Evolutionary conservation across 2,797 vertebrate genomes (phyloP).

Genomic region (Semaprochilodus insignis): DNA sequence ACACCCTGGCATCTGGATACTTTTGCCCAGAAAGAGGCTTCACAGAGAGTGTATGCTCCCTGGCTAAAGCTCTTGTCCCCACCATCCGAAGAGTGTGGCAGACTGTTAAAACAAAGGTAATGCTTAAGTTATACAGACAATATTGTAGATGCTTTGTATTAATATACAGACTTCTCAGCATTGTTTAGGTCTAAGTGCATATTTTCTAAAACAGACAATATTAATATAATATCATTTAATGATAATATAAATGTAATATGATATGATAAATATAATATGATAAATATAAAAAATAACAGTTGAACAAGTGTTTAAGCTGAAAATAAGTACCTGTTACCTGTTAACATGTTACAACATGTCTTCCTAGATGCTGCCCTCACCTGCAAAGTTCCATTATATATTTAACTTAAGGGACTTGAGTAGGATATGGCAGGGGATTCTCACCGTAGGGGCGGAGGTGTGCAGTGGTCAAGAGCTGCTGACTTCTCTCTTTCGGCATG

Average conservation of each 20-base stretch:
- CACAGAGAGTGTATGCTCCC: slow-evolving; percentile 67
- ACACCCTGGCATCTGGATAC: slow-evolving; percentile 82
- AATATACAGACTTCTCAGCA: background rate
- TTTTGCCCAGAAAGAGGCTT: slow-evolving; percentile 84
- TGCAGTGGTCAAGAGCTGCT: slow-evolving; percentile 76
- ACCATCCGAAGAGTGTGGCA: slow-evolving; percentile 84
- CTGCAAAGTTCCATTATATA: slow-evolving; percentile 88
- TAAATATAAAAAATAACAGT: background rate
- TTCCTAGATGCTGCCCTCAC: slow-evolving; percentile 85
- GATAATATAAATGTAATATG: too few species aligned
- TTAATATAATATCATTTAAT: too few species aligned
- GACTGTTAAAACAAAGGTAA: slow-evolving; percentile 84
- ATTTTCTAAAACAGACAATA: background rate
- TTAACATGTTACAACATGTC: background rate
- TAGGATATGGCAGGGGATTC: slow-evolving; percentile 87
- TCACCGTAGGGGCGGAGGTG: slow-evolving; percentile 77
- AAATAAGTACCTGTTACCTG: background rate
- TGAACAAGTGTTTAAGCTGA: background rate
- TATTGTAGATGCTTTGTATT: background rate
- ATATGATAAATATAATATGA: background rate
- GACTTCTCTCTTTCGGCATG: slow-evolving; percentile 82
- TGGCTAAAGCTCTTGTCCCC: slow-evolving; percentile 80
- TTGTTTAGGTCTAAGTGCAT: background rate
- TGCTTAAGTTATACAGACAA: background rate
- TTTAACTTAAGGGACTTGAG: slow-evolving; percentile 88